A percentile compares a stretch with the other conserved stretches of the same genome.
phyloP scores from a whole-genome alignment of 2,888 invertebrate species.

The Balanococcus diminutus region DNA sequence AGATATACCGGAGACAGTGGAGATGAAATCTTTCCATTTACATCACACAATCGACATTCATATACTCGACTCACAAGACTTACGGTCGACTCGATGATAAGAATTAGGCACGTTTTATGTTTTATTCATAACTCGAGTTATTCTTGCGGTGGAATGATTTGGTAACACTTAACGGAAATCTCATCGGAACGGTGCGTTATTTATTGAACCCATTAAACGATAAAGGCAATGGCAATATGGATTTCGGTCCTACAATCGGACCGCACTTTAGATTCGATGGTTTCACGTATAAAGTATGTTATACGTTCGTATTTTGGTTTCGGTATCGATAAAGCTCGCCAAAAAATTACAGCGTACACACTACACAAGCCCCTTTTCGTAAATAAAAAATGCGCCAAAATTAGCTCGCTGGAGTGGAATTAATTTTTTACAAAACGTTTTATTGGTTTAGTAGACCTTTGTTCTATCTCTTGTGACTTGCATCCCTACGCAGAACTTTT shows the following conservation, averaged over 20 bases:
- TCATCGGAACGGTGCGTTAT: conserved; percentile 33
- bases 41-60: background rate
- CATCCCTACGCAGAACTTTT: background rate
- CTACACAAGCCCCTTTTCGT: background rate
- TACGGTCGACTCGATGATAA: conserved; percentile 17
- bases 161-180: conserved; percentile 39
- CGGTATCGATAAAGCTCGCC: background rate
- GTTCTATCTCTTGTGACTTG: background rate
- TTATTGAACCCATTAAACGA: conserved; percentile 39
- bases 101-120: conserved; percentile 41
- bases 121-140: conserved; percentile 31
- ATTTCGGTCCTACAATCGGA: conserved; percentile 11
- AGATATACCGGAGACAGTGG: background rate
- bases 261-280: background rate
- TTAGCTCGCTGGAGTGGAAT: background rate
- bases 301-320: too few species aligned
- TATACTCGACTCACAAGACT: too few species aligned
- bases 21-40: conserved; percentile 24
- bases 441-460: background rate
- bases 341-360: background rate
- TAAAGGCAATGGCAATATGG: conserved; percentile 35
- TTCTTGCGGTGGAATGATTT: conserved; percentile 28
- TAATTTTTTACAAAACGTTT: background rate
- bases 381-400: background rate
- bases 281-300: background rate